These are phyloP conservation scores for Enhydra lutris DNA, from an alignment of 2,113 vertebrate genomes.

Conservation along the genomic window DNA sequence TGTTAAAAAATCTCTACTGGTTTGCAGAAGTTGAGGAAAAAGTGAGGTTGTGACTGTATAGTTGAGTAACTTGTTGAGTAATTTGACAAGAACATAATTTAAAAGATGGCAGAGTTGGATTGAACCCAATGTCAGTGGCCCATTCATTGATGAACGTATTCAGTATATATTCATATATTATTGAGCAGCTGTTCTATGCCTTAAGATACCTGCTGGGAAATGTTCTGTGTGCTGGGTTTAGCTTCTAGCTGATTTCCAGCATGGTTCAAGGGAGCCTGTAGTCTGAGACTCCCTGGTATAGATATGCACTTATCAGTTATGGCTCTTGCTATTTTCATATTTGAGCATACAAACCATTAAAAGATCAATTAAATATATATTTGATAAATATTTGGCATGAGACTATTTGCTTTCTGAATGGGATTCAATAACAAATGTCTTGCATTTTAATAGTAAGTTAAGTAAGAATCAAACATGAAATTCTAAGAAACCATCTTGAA, in stretches of 20 bases:
- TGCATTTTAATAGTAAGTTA: neutral
- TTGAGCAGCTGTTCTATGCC: neutral
- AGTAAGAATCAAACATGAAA: neutral
- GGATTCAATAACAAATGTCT: neutral
- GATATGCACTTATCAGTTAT: neutral
- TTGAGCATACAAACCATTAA: neutral
- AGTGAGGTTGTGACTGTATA: neutral
- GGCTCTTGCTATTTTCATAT: neutral
- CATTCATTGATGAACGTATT: neutral
- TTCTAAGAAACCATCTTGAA: neutral
- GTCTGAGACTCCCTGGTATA: neutral
- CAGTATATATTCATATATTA: neutral
- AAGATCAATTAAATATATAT: neutral
- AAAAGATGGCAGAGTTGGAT: neutral
- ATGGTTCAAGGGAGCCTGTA: neutral
- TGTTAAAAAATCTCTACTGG: neutral
- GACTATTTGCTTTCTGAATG: neutral
- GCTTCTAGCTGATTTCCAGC: neutral
- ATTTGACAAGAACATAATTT: neutral
- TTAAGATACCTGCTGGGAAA: neutral
- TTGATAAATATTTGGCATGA: neutral
- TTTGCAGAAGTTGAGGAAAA: neutral
- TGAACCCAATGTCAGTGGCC: neutral
- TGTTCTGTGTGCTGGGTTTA: neutral
- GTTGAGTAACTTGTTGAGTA: neutral